Evolutionary conservation across 2,888 invertebrate genomes (phyloP).

Genomic region (Nemotelus pantherinus): DNA sequence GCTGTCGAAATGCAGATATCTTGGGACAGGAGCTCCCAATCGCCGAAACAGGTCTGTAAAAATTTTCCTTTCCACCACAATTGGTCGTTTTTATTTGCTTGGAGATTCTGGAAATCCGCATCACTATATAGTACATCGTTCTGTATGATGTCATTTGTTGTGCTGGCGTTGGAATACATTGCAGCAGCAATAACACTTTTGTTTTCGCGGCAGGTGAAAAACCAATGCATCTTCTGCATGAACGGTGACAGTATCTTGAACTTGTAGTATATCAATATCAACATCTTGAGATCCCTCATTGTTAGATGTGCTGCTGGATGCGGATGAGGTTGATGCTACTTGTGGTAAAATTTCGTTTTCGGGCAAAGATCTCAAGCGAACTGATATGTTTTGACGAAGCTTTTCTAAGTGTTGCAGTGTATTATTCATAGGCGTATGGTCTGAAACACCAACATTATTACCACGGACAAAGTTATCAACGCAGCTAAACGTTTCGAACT

Average conservation of each 20-base stretch:
- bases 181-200: constrained; percentile 49
- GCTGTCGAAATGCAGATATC: constrained; percentile 71
- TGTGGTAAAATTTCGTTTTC: too few relatives aligned
- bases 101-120: constrained; percentile 51
- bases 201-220: constrained; percentile 53
- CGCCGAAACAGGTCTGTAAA: constrained; percentile 76
- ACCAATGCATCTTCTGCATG: constrained; percentile 62
- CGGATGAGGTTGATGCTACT: constrained; percentile 62
- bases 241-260: constrained; percentile 64
- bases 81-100: constrained; percentile 59
- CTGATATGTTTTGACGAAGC: too few relatives aligned
- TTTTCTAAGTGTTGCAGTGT: too few relatives aligned
- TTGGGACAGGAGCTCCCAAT: constrained; percentile 73
- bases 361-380: too few relatives aligned
- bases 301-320: constrained; percentile 53
- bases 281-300: constrained; percentile 65
- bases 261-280: constrained; percentile 70
- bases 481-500: constrained; percentile 84
- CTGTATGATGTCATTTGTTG: constrained; percentile 46
- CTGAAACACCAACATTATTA: constrained; percentile 83
- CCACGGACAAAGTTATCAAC: constrained; percentile 89
- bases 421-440: too few relatives aligned
- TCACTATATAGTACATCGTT: constrained; percentile 48
- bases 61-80: constrained; percentile 73
- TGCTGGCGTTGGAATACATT: constrained; percentile 47